These are phyloP conservation scores for Proales similis DNA, from an alignment of 1,140 invertebrate species.

Conservation along the genomic window DNA sequence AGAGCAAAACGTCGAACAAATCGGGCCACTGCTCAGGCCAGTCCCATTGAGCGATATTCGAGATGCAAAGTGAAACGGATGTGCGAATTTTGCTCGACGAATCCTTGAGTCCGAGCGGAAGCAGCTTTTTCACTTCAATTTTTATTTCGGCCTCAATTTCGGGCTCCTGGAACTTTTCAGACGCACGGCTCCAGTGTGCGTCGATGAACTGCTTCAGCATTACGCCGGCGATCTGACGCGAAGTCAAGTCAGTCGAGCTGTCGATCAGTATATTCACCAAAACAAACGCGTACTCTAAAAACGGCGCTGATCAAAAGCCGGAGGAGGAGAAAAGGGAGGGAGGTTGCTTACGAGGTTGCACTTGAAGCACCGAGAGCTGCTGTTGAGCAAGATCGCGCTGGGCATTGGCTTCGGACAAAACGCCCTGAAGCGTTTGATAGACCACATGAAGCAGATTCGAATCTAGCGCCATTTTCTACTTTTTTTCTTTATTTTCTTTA, in stretches of 20 bases:
- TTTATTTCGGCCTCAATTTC: constrained; percentile 59
- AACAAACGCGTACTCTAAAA: constrained; percentile 25
- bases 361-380: constrained; percentile 23
- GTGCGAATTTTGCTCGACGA: constrained; percentile 65
- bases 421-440: constrained; percentile 19
- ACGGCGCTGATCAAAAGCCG: neutral
- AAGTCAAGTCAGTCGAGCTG: constrained; percentile 41
- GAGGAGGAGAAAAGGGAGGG: neutral
- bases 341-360: neutral
- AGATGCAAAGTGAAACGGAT: constrained; percentile 67
- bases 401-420: constrained; percentile 4
- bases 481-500: too few species aligned
- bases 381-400: constrained; percentile 22
- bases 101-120: constrained; percentile 64
- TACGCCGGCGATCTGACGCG: constrained; percentile 65
- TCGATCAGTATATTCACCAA: constrained; percentile 35
- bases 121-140: constrained; percentile 61
- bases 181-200: constrained; percentile 61
- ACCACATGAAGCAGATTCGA: too few species aligned
- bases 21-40: constrained; percentile 71
- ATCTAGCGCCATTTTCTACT: too few species aligned
- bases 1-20: constrained; percentile 65
- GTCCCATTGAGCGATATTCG: constrained; percentile 68
- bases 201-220: constrained; percentile 70
- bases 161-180: constrained; percentile 61